A percentile compares a stretch with the other conserved stretches of the same genome.
Evolutionary conservation across 2,888 invertebrate species (phyloP).

Genomic region (Eupsilia transversa): DNA sequence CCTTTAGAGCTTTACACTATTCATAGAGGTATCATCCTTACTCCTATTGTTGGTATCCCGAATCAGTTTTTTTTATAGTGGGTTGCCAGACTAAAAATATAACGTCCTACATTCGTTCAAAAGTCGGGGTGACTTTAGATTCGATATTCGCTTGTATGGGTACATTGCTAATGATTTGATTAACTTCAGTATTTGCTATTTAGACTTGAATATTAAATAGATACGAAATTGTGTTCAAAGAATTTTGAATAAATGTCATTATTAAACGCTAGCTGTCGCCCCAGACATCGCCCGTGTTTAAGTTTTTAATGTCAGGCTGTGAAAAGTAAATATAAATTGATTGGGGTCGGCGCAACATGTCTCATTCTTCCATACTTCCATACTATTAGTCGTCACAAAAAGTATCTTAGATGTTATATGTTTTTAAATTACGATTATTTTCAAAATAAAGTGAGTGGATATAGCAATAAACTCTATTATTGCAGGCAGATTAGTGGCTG

Average conservation of each 20-base stretch:
- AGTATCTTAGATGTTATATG: neutral
- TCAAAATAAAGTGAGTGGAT: conserved; percentile 1
- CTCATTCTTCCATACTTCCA: neutral
- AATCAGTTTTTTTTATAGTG: conserved; percentile 11
- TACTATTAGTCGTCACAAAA: neutral
- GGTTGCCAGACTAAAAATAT: conserved; percentile 12
- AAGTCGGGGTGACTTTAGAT: conserved; percentile 15
- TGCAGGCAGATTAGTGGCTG: neutral
- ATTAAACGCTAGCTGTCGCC: neutral
- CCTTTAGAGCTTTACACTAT: conserved; percentile 73
- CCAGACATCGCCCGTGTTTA: neutral
- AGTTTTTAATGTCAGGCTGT: neutral
- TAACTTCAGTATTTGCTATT: conserved; percentile 22
- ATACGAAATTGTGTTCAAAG: neutral
- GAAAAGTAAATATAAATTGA: neutral
- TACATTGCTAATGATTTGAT: conserved; percentile 17
- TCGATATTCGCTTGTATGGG: conserved; percentile 8
- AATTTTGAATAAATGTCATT: neutral
- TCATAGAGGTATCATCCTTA: conserved; percentile 65
- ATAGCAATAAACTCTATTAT: neutral
- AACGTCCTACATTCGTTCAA: neutral
- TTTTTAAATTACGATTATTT: neutral
- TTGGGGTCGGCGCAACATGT: neutral
- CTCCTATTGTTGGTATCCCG: conserved; percentile 20
- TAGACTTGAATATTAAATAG: neutral